Evolutionary conservation across 1,140 invertebrate species (phyloP).

Genomic region (Drosophila nebulosa): DNA sequence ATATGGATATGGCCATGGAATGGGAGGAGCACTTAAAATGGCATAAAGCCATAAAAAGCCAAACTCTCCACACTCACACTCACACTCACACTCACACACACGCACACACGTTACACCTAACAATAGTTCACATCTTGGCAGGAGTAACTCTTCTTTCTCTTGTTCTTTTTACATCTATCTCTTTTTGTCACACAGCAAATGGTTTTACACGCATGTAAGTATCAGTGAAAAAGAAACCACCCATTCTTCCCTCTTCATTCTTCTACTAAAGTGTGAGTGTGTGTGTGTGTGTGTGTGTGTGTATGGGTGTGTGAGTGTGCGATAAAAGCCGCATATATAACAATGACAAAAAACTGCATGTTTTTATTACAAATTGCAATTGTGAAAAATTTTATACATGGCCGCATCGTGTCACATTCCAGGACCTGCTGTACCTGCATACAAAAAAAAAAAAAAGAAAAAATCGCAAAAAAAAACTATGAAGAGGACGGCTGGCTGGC

Average conservation of each 20-base stretch:
- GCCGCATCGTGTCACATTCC: slow-evolving; percentile 70
- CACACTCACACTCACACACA: background rate
- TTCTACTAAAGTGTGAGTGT: slow-evolving; percentile 19
- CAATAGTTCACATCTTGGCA: slow-evolving; percentile 40
- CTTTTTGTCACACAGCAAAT: slow-evolving; percentile 39
- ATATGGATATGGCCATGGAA: slow-evolving; percentile 48
- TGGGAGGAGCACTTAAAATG: slow-evolving; percentile 68
- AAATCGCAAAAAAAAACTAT: background rate
- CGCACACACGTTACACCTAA: background rate
- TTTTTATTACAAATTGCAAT: slow-evolving; percentile 80
- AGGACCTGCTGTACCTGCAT: slow-evolving; percentile 44
- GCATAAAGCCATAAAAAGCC: slow-evolving; percentile 61
- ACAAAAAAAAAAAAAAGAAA: slow-evolving; percentile 13
- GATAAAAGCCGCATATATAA: slow-evolving; percentile 65
- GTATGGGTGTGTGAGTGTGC: slow-evolving; percentile 30
- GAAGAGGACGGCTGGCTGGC: background rate
- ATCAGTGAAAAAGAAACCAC: slow-evolving; percentile 11
- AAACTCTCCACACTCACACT: slow-evolving; percentile 1
- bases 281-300: slow-evolving; percentile 28
- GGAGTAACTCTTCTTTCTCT: slow-evolving; percentile 2
- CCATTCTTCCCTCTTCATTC: slow-evolving; percentile 5
- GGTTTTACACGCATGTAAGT: slow-evolving; percentile 48
- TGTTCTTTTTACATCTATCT: background rate
- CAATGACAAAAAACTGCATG: slow-evolving; percentile 75
- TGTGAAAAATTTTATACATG: slow-evolving; percentile 79